Evolutionary conservation across 2,113 vertebrate genomes (phyloP), one percentile per base, ranked within the genome.

Genomic region (Phoxinus phoxinus): DNA sequence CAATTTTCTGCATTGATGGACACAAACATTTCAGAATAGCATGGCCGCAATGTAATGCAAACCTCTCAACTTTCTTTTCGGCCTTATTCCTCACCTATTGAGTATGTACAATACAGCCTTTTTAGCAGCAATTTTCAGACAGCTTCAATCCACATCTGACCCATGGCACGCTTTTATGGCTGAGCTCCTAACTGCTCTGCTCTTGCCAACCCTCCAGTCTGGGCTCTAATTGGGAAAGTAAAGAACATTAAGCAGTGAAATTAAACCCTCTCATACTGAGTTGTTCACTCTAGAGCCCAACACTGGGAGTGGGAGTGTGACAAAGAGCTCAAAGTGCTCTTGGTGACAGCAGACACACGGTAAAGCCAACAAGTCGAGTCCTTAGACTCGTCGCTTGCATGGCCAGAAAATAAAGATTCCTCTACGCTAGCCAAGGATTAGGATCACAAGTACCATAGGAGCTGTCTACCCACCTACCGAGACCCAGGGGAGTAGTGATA

Each of bases 401-500:
- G 81, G 58, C 61, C 58, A 63, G 84, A 87, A 81, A 74, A 72
- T 83, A 86, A 78, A 85, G 72, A 87, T 86, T 87, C 82, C 65
- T 58, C 81, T 25, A 76, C 58, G 15, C 27, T 84, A 80, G 61
- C 61, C 41, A 69, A 58, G 69, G 74, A 83, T 84, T 61, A 75
- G 41, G 30, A 91, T 85, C 85, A 85, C 69, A 61, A 85, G 41
- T 83, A 85, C 89, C 86, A 81, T 44, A 84, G 93, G 91, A 90
- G 79, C 25, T 87, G 89, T 91, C 87, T 72, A 86, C 81, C 69
- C 88, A 78, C 91, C 88, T 73, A 3, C 89, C 63, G 83, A 89
- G 88, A 72, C 91, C 88, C 90, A 83, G 30, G 90, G 88, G 89
- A 88, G 76, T 86, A 73, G 88, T 88, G 88, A 81, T 81, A n/a